These are phyloP conservation scores for Chesias legatella DNA, from an alignment of 2,888 invertebrate species.

Conservation along the genomic window DNA sequence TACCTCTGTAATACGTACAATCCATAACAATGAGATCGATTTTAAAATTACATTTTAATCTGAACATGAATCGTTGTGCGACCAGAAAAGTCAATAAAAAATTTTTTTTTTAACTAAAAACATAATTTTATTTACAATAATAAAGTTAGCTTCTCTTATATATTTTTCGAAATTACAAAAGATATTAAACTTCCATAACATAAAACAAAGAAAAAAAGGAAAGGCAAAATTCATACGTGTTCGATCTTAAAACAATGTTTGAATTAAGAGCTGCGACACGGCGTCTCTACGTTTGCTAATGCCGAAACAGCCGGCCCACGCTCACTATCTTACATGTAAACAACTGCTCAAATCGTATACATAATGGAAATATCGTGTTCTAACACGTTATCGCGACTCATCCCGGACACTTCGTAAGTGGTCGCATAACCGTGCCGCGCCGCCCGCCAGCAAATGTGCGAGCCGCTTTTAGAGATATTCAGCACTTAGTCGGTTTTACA, in stretches of 20 bases:
- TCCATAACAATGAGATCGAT: conserved; percentile 79
- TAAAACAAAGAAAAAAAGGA: no score
- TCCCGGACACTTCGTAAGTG: conserved; percentile 79
- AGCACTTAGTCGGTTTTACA: conserved; percentile 55
- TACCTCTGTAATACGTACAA: conserved; percentile 59
- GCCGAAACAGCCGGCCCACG: conserved; percentile 58
- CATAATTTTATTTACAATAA: conserved; percentile 12
- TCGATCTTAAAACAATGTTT: conserved; percentile 41
- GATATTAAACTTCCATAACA: conserved; percentile 9
- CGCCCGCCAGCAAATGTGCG: conserved; percentile 46
- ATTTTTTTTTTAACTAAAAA: conserved; percentile 14
- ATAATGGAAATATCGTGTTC: conserved; percentile 81
- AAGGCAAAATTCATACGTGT: no score
- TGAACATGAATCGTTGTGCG: conserved; percentile 67
- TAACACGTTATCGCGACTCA: conserved; percentile 78
- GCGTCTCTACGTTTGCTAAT: conserved; percentile 42
- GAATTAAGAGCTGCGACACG: conserved; percentile 9
- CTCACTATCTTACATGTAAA: conserved; percentile 74
- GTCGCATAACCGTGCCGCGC: conserved; percentile 63
- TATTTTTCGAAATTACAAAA: conserved; percentile 6
- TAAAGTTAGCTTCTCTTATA: conserved; percentile 9
- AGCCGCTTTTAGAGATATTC: conserved; percentile 55
- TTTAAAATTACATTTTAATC: conserved; percentile 59
- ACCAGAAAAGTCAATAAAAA: conserved; percentile 37
- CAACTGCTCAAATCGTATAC: conserved; percentile 79